phyloP scores from a whole-genome alignment of 2,888 invertebrate species.

The Gonocerus acuteangulatus region DNA sequence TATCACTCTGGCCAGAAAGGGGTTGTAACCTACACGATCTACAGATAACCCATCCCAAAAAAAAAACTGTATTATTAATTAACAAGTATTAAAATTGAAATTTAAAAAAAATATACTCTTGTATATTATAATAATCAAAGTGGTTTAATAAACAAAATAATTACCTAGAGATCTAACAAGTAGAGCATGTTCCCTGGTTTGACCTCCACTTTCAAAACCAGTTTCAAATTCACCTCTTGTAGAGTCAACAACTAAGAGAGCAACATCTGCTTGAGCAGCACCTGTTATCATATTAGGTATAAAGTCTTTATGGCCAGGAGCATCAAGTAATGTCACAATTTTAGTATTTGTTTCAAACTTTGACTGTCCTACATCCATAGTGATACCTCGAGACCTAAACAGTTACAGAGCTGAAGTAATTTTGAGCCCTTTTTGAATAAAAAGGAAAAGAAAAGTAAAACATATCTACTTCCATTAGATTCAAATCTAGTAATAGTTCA shows the following conservation, averaged over 20 bases:
- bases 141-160: too few species aligned
- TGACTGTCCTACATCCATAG: slow-evolving; percentile 95
- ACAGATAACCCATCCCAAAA: too few species aligned
- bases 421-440: background rate
- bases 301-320: slow-evolving; percentile 98
- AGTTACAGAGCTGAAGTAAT: background rate
- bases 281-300: slow-evolving; percentile 99
- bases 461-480: too few species aligned
- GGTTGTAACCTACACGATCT: too few species aligned
- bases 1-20: too few species aligned
- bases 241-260: slow-evolving; percentile 91
- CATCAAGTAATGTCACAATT: slow-evolving; percentile 78
- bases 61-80: too few species aligned
- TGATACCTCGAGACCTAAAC: slow-evolving; percentile 80
- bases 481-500: too few species aligned
- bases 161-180: slow-evolving; percentile 70
- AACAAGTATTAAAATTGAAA: too few species aligned
- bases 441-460: too few species aligned
- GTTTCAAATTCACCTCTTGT: slow-evolving; percentile 97
- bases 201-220: slow-evolving; percentile 95
- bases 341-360: slow-evolving; percentile 84
- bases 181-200: slow-evolving; percentile 93
- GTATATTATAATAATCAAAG: too few species aligned
- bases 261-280: slow-evolving; percentile 96
- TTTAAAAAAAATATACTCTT: too few species aligned